Evolutionary conservation across 2,888 invertebrate genomes (phyloP).

Genomic region (Agrotis segetum): DNA sequence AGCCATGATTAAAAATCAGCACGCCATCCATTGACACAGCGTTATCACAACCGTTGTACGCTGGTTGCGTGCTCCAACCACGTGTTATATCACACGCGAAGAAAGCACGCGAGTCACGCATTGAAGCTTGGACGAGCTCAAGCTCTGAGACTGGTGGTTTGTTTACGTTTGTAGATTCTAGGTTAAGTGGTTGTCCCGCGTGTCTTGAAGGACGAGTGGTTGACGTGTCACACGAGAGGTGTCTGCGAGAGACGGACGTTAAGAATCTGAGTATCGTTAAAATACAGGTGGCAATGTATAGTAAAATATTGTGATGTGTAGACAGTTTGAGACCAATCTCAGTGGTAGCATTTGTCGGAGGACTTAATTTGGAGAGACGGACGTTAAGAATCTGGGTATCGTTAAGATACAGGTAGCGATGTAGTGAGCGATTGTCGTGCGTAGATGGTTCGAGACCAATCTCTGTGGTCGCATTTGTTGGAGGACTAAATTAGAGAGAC

Average conservation of each 20-base stretch:
- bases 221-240: conserved; percentile 1
- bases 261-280: too few relatives aligned
- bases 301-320: neutral
- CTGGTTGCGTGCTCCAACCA: conserved; percentile 82
- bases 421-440: neutral
- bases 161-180: conserved; percentile 57
- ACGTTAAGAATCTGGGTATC: too few relatives aligned
- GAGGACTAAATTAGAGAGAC: too few relatives aligned
- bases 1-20: conserved; percentile 83
- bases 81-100: conserved; percentile 83
- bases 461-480: too few relatives aligned
- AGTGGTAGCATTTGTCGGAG: too few relatives aligned
- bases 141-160: conserved; percentile 63
- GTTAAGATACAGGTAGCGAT: neutral
- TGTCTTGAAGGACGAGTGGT: conserved; percentile 5
- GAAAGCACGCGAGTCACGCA: conserved; percentile 82
- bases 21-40: conserved; percentile 88
- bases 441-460: too few relatives aligned
- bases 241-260: neutral
- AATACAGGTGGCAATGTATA: neutral
- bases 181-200: conserved; percentile 33
- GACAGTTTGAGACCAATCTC: too few relatives aligned
- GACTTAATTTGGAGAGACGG: too few relatives aligned
- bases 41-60: conserved; percentile 77
- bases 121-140: conserved; percentile 61